A percentile compares a stretch with the other conserved stretches of the same genome.
Conservation (phyloP, 2,888 invertebrate species). For the Nemotelus nigrinus region DNA sequence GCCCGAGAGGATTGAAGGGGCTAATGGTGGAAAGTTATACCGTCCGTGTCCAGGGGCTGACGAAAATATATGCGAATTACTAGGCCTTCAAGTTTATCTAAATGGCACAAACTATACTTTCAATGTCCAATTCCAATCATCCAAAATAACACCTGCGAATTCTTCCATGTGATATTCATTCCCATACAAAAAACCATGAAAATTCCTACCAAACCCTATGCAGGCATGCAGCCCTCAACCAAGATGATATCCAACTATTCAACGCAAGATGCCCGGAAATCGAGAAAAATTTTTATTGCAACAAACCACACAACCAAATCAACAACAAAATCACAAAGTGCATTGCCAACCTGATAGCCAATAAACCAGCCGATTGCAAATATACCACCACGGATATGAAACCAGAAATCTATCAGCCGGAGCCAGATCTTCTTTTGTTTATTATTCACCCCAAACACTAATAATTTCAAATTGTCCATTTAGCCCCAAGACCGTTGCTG, state of each 20-base stretch:
- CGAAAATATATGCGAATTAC: background rate
- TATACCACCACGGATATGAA: no score
- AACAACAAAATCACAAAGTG: background rate
- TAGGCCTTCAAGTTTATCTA: background rate
- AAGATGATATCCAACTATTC: no score
- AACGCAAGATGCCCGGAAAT: no score
- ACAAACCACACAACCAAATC: conserved; percentile 2
- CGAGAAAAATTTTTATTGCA: no score
- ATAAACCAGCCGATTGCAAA: background rate
- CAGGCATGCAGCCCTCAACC: no score
- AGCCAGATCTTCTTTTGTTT: no score
- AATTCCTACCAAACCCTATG: no score
- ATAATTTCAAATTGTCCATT: conserved; percentile 14
- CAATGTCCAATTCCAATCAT: background rate
- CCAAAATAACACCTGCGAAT: background rate
- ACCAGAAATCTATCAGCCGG: no score
- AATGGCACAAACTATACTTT: background rate
- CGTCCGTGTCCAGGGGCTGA: no score
- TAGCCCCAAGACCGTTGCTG: conserved; percentile 1
- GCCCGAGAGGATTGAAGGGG: no score
- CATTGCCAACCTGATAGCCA: background rate
- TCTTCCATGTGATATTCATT: background rate
- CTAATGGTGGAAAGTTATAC: no score
- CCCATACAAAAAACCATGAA: no score
- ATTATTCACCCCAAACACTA: background rate